phyloP scores from a whole-genome alignment of 1,140 invertebrate species.

The Harpegnathos saltator region DNA sequence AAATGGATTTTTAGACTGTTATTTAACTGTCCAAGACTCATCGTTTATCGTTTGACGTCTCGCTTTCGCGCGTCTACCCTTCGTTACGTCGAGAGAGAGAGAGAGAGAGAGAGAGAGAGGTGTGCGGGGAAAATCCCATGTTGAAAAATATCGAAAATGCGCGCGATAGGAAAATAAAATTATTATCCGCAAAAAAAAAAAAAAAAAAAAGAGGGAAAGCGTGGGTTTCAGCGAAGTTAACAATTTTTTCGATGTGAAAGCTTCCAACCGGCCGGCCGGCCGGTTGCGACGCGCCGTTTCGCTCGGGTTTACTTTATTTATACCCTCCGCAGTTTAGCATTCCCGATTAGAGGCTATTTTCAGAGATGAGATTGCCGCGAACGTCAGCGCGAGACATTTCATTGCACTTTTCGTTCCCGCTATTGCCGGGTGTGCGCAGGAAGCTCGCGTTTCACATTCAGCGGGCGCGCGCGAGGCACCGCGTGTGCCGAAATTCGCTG shows the following conservation, averaged over 20 bases:
- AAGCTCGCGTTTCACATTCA: constrained; percentile 39
- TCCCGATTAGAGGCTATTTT: constrained; percentile 45
- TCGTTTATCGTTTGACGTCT: no score
- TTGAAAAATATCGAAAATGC: background rate
- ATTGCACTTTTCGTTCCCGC: constrained; percentile 54
- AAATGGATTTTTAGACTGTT: background rate
- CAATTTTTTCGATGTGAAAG: constrained; percentile 6
- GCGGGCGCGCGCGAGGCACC: no score
- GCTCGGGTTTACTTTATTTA: constrained; percentile 15
- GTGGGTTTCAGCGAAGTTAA: background rate
- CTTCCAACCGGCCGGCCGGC: background rate
- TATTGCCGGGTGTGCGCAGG: constrained; percentile 38
- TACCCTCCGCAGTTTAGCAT: constrained; percentile 5
- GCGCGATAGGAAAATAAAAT: background rate
- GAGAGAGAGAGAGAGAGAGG: no score
- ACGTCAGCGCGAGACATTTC: constrained; percentile 55
- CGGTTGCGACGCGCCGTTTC: background rate
- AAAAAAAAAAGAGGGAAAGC: background rate
- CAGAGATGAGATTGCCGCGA: constrained; percentile 16
- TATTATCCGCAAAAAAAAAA: constrained; percentile 2
- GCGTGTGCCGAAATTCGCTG: constrained; percentile 55
- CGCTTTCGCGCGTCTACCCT: no score
- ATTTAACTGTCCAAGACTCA: background rate
- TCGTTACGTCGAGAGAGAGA: no score
- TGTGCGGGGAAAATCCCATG: no score